Base-by-base conservation (phyloP, 1,140 invertebrate species). In the Drosophila orosa region DNA sequence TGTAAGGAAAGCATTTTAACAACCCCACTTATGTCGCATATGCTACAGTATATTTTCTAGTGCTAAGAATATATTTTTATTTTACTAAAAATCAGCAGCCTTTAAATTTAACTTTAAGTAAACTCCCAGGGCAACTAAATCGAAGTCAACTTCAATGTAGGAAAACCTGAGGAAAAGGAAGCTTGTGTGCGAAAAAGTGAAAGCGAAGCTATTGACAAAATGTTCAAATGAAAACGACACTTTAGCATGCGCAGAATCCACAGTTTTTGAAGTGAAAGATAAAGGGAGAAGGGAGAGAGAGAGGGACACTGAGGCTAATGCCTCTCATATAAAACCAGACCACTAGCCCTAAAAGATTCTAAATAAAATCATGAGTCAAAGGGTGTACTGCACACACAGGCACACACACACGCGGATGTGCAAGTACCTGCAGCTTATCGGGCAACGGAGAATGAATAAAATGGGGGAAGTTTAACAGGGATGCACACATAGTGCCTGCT, bases 111-210 rank as follows among this genome's bases (percentile, higher is more conserved):
- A 10, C 22, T 24, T 24, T 10, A 25, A 35, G 19, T 19, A 3
- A 74, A 27, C 69, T 31, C 7, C 15, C 22, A 52, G 31, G 40
- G 27, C 52, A 35, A 55, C 39, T 33, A 48, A 60, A 61, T 55
- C 57, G 44, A 79, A 66, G 76, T 27, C 57, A 61, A 58, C 45
- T 52, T 52, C 19, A 50, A 54, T 39, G 65, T n/a, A 25, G 35
- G n/a, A 48, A 63, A 33, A 33, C 31, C 19, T 25, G 33, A 40
- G 9, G 35, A 31, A 50, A 27, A 35, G 42, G 25, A 54, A 9
- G 31, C 58, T 27, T 55, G 35, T 69, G 29, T 13, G 37, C 25
- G 60, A 80, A 80, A 80, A 80, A 80, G 78, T 80, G 78, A 80
- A 80, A 80, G 78, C 77, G 35, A 54, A 17, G 37, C 40, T 39